Base-by-base conservation (phyloP, 2,113 vertebrate species). In the Sporophila hypoxantha region DNA sequence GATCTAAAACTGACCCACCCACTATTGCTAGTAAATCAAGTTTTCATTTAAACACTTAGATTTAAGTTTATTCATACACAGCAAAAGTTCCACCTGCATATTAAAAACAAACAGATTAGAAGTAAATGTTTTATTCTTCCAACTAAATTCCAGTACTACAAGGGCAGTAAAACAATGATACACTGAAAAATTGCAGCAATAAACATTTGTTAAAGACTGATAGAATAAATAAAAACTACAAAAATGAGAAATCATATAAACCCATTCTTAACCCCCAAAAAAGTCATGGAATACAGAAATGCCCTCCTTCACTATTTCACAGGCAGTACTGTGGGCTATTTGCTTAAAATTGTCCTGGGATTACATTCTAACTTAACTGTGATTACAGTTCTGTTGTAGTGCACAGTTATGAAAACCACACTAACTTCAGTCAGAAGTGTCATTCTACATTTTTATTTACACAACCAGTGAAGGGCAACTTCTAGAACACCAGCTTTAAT, bases 81-180 rank as follows among this genome's bases (percentile, higher is more conserved):
- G 96, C 92, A 90, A 67, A 93, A 88, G 75, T 94, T 93, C 83
- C 94, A 96, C 95, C 94, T 96, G 93, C 87, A 87, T 95, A 97
- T 96, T 96, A 96, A 96, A 96, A 97, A 92, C 96, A 96, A 96
- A 92, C 94, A 97, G 88, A 90, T 95, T 95, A 97, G 96, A 97
- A 98, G 97, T 98, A 98, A 98, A 98, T 96, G 95, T 97, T 99
- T 99, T 99, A 99, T 99, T 99, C 97, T 97, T 97, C 97, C 97
- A 98, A 98, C 97, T 97, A 98, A 98, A 98, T 97, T 98, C 97
- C 97, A 97, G 97, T 98, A 97, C 98, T 97, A 98, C 97, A 98
- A 97, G 97, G 97, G 97, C 97, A 98, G 96, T 98, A 98, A 98
- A 98, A 98, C 97, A 97, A 97, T 95, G 96, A 97, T 97, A 98